Evolutionary conservation across 2,797 vertebrate species (phyloP).

Genomic region (Ctenochaetus hawaiiensis): DNA sequence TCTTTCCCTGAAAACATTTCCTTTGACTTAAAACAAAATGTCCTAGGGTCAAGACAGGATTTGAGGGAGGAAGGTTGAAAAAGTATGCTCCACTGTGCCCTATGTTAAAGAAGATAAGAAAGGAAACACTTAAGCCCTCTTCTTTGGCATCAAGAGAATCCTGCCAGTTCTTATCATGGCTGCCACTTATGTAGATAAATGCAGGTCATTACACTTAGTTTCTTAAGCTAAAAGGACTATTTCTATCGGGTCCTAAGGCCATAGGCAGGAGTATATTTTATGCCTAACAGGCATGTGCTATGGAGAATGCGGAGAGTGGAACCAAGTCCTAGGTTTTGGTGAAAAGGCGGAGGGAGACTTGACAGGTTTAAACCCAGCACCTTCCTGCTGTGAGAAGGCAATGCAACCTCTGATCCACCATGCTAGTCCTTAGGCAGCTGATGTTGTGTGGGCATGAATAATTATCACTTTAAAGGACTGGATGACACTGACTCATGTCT

Average conservation of each 20-base stretch:
- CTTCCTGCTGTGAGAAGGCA: constrained; percentile 28
- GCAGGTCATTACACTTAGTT: too few species aligned
- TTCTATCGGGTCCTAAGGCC: background rate
- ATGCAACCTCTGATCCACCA: constrained; percentile 16
- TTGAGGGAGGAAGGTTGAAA: too few species aligned
- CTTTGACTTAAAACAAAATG: too few species aligned
- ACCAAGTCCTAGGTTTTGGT: background rate
- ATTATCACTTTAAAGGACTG: constrained; percentile 36
- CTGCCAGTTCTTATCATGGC: too few species aligned
- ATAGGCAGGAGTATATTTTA: background rate
- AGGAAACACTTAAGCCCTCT: too few species aligned
- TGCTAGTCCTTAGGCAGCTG: constrained; percentile 33
- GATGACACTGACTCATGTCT: constrained; percentile 8
- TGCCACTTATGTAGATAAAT: too few species aligned
- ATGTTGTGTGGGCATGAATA: constrained; percentile 48
- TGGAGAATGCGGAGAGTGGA: background rate
- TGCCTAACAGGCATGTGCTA: background rate
- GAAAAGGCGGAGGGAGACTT: background rate
- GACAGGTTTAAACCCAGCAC: constrained; percentile 6
- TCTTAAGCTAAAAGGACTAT: too few species aligned
- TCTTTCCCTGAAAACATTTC: too few species aligned
- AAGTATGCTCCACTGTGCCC: too few species aligned
- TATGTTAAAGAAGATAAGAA: too few species aligned
- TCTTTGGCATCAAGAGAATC: too few species aligned
- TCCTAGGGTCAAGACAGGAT: too few species aligned